Base-by-base conservation (phyloP, 2,797 vertebrate genomes). In the Malurus leucopterus region DNA sequence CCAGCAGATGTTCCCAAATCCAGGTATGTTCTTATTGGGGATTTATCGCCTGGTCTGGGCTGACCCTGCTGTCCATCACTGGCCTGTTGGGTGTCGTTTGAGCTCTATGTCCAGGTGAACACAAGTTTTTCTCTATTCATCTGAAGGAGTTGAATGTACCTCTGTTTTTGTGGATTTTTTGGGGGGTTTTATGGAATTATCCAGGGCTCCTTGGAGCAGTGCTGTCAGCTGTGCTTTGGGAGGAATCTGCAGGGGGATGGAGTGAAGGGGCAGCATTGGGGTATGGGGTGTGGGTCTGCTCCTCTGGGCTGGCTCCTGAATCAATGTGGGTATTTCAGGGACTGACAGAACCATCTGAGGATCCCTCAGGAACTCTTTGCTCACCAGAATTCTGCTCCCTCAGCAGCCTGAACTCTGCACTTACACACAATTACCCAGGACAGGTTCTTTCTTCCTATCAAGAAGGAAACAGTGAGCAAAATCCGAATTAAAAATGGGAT, bases 21-120 rank as follows among this genome's bases (percentile, higher is more conserved):
- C 23, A 24, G 14, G 1, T 12, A 2, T 17, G 16, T 11, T 36
- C 4, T 10, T 7, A 6, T 2, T 62, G 13, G 27, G 34, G 54
- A 9, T 3, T 15, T 46, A 29, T 12, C 9, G 4, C 5, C 12
- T 5, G 1, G 5, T 23, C 20, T 71, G 46, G 4, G 1, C 1
- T 8, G 8, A 70, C 44, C 18, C 22, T 29, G 0, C 2, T 7
- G 22, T 14, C 5, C 3, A 2, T 14, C 3, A 0, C n/a, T 20
- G 43, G 54, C 12, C 36, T 57, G 6, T 13, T 26, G 3, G 22
- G 1, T 29, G 11, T n/a, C 32, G 19, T 69, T 34, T 16, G 61
- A 43, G 38, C 6, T 59, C 34, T 59, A 0, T 10, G 15, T 10
- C 5, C 8, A 32, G 9, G 23, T 4, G 12, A 73, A 30, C 4